Conservation (phyloP, 2,888 invertebrate species). For the Taenaris catops region DNA sequence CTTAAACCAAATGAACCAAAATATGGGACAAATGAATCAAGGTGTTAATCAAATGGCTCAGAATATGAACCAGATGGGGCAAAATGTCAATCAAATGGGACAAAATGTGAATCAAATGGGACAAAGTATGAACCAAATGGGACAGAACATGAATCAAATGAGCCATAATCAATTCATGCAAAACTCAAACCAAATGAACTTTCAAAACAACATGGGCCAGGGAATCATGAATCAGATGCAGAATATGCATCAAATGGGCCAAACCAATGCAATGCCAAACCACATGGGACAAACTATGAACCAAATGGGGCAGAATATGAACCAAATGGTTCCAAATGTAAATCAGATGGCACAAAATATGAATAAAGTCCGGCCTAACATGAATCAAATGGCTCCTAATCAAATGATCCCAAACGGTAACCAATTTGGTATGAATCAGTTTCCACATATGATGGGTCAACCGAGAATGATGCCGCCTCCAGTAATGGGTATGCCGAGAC, state of each 20-base stretch:
- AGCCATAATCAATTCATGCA: conserved; percentile 32
- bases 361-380: conserved; percentile 35
- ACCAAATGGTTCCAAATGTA: conserved; percentile 36
- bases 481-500: conserved; percentile 57
- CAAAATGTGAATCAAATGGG: conserved; percentile 37
- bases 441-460: conserved; percentile 55
- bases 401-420: conserved; percentile 56
- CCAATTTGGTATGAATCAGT: conserved; percentile 58
- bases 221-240: conserved; percentile 32
- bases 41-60: conserved; percentile 36
- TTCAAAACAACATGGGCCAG: conserved; percentile 39
- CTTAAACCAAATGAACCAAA: conserved; percentile 22
- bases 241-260: conserved; percentile 31
- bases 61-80: conserved; percentile 29
- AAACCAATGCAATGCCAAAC: conserved; percentile 33
- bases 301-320: conserved; percentile 40
- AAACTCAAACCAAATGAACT: conserved; percentile 33
- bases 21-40: conserved; percentile 30
- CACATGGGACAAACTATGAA: conserved; percentile 33
- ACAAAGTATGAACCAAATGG: conserved; percentile 37
- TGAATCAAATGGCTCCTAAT: conserved; percentile 29
- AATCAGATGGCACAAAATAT: conserved; percentile 40
- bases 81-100: conserved; percentile 29
- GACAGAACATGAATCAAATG: conserved; percentile 34
- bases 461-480: conserved; percentile 64